Conservation (phyloP, 2,888 invertebrate genomes). For the Himalopsyche kuldschensis region DNA sequence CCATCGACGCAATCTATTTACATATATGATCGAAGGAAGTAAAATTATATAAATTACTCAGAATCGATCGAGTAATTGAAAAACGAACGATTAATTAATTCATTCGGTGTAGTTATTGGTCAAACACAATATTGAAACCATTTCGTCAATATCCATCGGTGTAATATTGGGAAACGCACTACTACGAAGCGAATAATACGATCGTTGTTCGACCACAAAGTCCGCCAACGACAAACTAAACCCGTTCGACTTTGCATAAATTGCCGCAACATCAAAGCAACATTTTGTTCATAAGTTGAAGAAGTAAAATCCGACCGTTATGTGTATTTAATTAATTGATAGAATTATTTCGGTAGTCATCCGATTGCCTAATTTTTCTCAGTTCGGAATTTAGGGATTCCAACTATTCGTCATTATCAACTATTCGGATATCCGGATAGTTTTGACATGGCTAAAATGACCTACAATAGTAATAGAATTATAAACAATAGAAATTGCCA, state of each 20-base stretch:
- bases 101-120: not conserved
- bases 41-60: too few relatives aligned
- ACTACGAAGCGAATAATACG: not conserved
- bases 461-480: too few relatives aligned
- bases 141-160: not conserved
- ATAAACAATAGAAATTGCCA: too few relatives aligned
- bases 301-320: not conserved
- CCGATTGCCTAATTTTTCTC: not conserved
- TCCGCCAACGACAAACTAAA: not conserved
- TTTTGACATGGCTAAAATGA: too few relatives aligned
- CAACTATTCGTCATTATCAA: too few relatives aligned
- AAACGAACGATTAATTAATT: not conserved
- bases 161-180: not conserved
- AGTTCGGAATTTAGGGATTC: not conserved
- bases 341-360: too few relatives aligned
- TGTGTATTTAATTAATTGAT: too few relatives aligned
- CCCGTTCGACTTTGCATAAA: not conserved
- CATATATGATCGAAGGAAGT: too few relatives aligned
- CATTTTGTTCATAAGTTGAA: not conserved
- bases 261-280: not conserved
- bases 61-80: too few relatives aligned
- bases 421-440: too few relatives aligned
- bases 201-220: not conserved
- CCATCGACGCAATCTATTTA: too few relatives aligned
- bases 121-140: not conserved